Percentiles rank a stretch among this genome's conserved stretches.
phyloP scores from a whole-genome alignment of 2,888 invertebrate species.

The Caenorhabditis afra region DNA sequence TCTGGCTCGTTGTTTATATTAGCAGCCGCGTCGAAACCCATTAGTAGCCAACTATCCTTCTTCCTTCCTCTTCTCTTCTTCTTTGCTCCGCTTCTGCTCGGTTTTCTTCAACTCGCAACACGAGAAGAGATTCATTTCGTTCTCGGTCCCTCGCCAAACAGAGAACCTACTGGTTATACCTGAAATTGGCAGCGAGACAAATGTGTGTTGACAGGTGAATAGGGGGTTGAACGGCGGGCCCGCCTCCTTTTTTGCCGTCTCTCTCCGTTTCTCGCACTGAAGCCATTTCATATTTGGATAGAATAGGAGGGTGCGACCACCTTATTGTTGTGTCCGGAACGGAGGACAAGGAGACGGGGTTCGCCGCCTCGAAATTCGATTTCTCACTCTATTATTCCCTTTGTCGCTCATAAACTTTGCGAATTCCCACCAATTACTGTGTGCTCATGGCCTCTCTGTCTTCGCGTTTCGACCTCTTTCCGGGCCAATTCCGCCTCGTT shows the following conservation, averaged over 20 bases:
- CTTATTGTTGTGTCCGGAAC: constrained; percentile 18
- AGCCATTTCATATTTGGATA: constrained; percentile 43
- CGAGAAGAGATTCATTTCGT: constrained; percentile 28
- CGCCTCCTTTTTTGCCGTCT: constrained; percentile 21
- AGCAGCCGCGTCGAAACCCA: constrained; percentile 47
- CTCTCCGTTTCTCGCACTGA: constrained; percentile 12
- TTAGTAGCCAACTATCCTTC: constrained; percentile 53
- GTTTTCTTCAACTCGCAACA: constrained; percentile 46
- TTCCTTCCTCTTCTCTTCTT: constrained; percentile 28
- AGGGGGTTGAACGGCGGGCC: constrained; percentile 20
- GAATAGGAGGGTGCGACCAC: constrained; percentile 9
- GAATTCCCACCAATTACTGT: constrained; percentile 40
- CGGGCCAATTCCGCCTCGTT: no score
- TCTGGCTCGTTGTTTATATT: constrained; percentile 58
- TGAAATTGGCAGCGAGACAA: constrained; percentile 47
- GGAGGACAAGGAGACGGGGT: not conserved
- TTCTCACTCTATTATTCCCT: constrained; percentile 2
- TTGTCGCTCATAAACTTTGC: constrained; percentile 32
- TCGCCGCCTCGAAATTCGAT: constrained; percentile 30
- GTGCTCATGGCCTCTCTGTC: constrained; percentile 35
- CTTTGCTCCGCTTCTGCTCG: constrained; percentile 12
- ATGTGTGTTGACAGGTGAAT: constrained; percentile 54
- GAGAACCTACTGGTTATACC: constrained; percentile 9
- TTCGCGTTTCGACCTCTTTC: not conserved
- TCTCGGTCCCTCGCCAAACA: constrained; percentile 2